A percentile compares a stretch with the other conserved stretches of the same genome.
phyloP scores from a whole-genome alignment of 2,113 vertebrate genomes.

The Alaudala cheleensis region DNA sequence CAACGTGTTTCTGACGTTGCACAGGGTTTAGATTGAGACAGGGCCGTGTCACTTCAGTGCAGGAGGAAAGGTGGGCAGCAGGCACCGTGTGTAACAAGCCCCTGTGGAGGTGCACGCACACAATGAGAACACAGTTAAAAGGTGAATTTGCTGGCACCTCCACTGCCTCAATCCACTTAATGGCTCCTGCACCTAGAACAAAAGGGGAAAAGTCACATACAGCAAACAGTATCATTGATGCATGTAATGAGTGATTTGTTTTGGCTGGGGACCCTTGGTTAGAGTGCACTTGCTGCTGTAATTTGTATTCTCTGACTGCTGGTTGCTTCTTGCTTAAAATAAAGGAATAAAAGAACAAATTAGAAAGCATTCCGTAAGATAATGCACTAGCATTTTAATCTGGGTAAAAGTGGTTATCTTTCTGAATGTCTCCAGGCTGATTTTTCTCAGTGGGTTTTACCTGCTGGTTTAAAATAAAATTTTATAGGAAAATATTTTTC shows the following conservation, averaged over 20 bases:
- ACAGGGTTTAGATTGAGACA: not conserved
- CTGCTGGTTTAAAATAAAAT: not conserved
- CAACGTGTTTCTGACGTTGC: not conserved
- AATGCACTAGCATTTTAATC: not conserved
- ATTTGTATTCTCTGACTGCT: constrained; percentile 36
- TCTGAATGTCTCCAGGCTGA: not conserved
- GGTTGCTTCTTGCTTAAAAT: constrained; percentile 25
- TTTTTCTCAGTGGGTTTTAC: not conserved
- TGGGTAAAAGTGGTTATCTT: not conserved
- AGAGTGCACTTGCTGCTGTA: constrained; percentile 7
- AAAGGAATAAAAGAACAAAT: not conserved
- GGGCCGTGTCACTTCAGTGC: not conserved
- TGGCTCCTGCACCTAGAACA: constrained; percentile 40
- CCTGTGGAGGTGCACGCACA: not conserved
- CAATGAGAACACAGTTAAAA: not conserved
- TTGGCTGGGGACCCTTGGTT: constrained; percentile 29
- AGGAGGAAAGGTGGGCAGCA: not conserved
- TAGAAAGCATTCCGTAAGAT: not conserved
- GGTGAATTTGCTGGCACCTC: not conserved
- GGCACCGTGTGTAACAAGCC: not conserved
- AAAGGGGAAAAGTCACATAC: constrained; percentile 40
- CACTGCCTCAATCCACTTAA: constrained; percentile 22
- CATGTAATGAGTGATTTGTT: constrained; percentile 60
- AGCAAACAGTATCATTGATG: constrained; percentile 37
- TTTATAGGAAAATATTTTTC: not conserved